Evolutionary conservation across 2,888 invertebrate species (phyloP).

Genomic region (Meliscaeva auricollis): DNA sequence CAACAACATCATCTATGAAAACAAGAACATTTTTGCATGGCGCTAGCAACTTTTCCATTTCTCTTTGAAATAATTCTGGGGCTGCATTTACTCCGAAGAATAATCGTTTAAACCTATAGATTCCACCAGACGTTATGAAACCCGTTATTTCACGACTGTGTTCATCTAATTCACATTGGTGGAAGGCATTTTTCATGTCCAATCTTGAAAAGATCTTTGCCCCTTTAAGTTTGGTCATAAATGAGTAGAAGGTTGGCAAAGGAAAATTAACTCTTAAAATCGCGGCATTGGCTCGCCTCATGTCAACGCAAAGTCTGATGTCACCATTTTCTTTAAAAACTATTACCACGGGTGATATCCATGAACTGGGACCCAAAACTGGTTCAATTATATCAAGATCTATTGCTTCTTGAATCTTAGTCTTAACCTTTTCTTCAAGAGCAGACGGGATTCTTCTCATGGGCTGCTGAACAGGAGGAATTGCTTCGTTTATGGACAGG

Average conservation of each 20-base stretch:
- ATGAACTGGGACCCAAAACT: background rate
- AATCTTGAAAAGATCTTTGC: constrained; percentile 1
- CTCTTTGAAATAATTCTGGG: constrained; percentile 20
- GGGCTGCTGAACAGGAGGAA: constrained; percentile 79
- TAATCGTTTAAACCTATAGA: constrained; percentile 24
- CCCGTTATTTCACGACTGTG: background rate
- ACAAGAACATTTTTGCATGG: constrained; percentile 20
- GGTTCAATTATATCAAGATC: constrained; percentile 3
- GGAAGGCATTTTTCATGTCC: constrained; percentile 5
- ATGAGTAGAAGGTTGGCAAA: constrained; percentile 8
- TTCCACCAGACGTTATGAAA: constrained; percentile 12
- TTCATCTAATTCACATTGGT: constrained; percentile 3
- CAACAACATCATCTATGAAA: constrained; percentile 16
- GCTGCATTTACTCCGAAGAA: constrained; percentile 30
- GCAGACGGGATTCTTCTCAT: constrained; percentile 79
- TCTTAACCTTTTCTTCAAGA: constrained; percentile 72
- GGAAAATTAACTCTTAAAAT: background rate
- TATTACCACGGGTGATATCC: background rate
- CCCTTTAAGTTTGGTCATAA: background rate
- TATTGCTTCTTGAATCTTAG: background rate
- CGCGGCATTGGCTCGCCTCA: constrained; percentile 13
- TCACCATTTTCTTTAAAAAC: constrained; percentile 14
- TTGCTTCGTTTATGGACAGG: constrained; percentile 61
- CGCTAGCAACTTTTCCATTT: constrained; percentile 21
- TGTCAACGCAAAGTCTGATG: constrained; percentile 7